Base-by-base conservation (phyloP, 2,888 invertebrate genomes). In the Neria commutata region DNA sequence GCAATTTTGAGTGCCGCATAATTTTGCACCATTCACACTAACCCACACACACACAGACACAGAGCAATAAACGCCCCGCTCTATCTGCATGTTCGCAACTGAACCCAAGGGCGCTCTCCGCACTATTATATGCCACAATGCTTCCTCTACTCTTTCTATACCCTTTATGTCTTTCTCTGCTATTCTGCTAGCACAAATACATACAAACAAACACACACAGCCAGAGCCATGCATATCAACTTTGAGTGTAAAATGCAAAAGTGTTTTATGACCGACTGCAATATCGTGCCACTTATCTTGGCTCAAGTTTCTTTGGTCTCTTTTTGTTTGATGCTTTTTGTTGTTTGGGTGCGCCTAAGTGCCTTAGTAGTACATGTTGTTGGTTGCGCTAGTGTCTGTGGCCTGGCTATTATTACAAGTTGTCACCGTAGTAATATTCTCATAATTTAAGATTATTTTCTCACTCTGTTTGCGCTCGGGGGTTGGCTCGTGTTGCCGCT, bases 391-490 rank as follows among this genome's bases (percentile, higher is more conserved):
- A 14, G 26, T 40, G 14, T 40, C 16, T 49, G 33, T 17, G 8
- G 16, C 48, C 53, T 59, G 62, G 66, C 63, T 68, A 64, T 66
- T 68, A 65, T 68, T 63, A 68, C 68, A 66, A 68, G 69, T 69
- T 68, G 68, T 69, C 69, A 69, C 63, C 68, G 62, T 65, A 62
- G 65, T 67, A 67, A 69, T 67, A 68, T 68, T 68, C 67, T 65
- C 66, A 68, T 69, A 68, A 69, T 68, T 69, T 67, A 69, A 68
- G 69, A 69, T 69, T 69, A 69, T 66, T 68, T 65, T 64, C 67
- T 60, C 60, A 37, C 55, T 58, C 34, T 14, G 48, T 48, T 48
- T 48, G 42, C 21, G 42, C 29, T 11, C 6, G 11, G 6, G 29
- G 29, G 29, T 23, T 51, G 6, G 5, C 14, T 51, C 11, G 17